phyloP scores from a whole-genome alignment of 2,113 vertebrate genomes.

The Catagonus wagneri region DNA sequence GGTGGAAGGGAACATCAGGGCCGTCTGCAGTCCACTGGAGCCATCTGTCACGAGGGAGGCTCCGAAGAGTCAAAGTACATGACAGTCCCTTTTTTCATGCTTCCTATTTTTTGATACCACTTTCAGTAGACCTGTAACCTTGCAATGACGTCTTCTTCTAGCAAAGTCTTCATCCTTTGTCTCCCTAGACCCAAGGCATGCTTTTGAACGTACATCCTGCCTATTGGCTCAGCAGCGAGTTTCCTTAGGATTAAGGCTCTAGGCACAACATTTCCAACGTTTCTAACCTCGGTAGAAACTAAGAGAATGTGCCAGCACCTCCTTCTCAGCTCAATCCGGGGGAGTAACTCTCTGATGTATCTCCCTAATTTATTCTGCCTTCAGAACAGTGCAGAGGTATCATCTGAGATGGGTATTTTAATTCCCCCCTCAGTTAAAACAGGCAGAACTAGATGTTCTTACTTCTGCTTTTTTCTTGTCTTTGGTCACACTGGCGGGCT shows the following conservation, averaged over 20 bases:
- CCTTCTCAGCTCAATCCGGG: background rate
- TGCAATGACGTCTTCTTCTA: background rate
- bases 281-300: background rate
- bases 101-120: background rate
- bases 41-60: too few species aligned
- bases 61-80: background rate
- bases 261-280: background rate
- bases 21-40: rapidly evolving
- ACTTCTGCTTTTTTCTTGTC: background rate
- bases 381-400: background rate
- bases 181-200: background rate
- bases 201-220: background rate
- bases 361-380: background rate
- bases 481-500: background rate
- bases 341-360: background rate
- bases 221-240: background rate
- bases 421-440: background rate
- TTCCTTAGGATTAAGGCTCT: background rate
- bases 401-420: background rate
- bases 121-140: background rate
- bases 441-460: background rate
- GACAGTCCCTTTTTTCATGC: background rate
- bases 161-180: background rate
- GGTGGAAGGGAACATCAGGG: background rate
- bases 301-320: background rate